Base-by-base conservation (phyloP, 2,888 invertebrate genomes). In the Melanargia galathea region DNA sequence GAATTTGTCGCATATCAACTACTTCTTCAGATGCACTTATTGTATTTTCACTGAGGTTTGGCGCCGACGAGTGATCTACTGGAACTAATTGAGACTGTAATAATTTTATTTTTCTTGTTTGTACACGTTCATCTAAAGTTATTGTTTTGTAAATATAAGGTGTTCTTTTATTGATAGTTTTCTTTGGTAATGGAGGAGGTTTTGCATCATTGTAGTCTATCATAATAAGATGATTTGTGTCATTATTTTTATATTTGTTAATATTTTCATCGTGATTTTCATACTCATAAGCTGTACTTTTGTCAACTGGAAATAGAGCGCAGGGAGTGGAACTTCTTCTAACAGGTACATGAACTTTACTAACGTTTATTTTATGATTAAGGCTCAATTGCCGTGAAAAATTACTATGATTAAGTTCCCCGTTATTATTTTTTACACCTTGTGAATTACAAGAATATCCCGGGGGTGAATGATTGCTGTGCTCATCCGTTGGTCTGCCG, bases 401-500 rank as follows among this genome's bases (percentile, higher is more conserved):
- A 62, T 79, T 82, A 38, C 88, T 78, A 63, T 81, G 82, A 75
- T 84, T 75, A 71, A 79, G 73, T 72, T 87, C 87, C 67, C 75
- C 75, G 62, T 78, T 79, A 30, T 78, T 76, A 64, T 73, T 76
- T 33, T 80, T 72, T 56, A 79, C 75, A 71, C 78, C 87, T 72
- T 90, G 86, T 72, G 86, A 81, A 74, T 86, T 88, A 78, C 70
- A 89, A 49, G 89, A 87, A 75, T 92, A 93, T 56, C 91, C 89
- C 64, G 93, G 93, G 40, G 92, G 93, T 22, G 90, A 92, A 73
- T 92, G 88, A 75, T 87, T 92, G 70, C 86, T 91, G 66, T 92
- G 90, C 74, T 93, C 93, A 71, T 92, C 92, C 58, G 90, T 92
- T 43, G 92, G 92, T 68, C 93, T 92, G 58, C 95, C 94, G 79